Conservation (phyloP, 2,888 invertebrate genomes). For the Stenodera caucasica region DNA sequence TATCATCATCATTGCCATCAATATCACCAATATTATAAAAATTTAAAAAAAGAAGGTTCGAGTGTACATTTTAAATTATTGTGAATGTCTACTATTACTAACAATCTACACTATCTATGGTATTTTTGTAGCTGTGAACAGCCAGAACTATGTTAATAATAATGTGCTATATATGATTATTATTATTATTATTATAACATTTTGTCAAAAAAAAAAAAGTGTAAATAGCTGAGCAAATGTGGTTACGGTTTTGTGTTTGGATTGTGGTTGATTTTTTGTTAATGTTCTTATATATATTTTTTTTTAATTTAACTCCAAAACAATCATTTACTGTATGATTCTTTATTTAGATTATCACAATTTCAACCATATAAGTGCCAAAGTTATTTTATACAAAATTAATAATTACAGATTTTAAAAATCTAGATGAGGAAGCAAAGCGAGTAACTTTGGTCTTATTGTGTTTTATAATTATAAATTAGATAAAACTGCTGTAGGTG, state of each 20-base stretch:
- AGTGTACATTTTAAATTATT: conserved; percentile 44
- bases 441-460: conserved; percentile 27
- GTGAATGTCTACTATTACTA: conserved; percentile 39
- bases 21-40: background rate
- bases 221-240: conserved; percentile 50
- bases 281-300: conserved; percentile 18
- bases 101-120: conserved; percentile 39
- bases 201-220: conserved; percentile 44
- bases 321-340: conserved; percentile 9
- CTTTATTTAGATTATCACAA: background rate
- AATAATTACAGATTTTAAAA: conserved; percentile 13
- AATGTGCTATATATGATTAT: conserved; percentile 52
- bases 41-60: conserved; percentile 19
- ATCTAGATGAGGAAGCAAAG: background rate
- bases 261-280: conserved; percentile 29
- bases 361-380: conserved; percentile 20
- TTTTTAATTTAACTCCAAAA: conserved; percentile 17
- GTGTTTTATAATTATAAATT: too few relatives aligned
- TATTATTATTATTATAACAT: conserved; percentile 34
- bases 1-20: conserved; percentile 8
- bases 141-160: conserved; percentile 47
- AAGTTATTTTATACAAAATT: conserved; percentile 21
- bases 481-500: too few relatives aligned
- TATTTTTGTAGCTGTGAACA: conserved; percentile 44
- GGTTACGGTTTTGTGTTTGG: conserved; percentile 45